Evolutionary conservation across 2,113 vertebrate genomes (phyloP), one percentile per base, ranked within the genome.

Genomic region (Toxotes jaculatrix): DNA sequence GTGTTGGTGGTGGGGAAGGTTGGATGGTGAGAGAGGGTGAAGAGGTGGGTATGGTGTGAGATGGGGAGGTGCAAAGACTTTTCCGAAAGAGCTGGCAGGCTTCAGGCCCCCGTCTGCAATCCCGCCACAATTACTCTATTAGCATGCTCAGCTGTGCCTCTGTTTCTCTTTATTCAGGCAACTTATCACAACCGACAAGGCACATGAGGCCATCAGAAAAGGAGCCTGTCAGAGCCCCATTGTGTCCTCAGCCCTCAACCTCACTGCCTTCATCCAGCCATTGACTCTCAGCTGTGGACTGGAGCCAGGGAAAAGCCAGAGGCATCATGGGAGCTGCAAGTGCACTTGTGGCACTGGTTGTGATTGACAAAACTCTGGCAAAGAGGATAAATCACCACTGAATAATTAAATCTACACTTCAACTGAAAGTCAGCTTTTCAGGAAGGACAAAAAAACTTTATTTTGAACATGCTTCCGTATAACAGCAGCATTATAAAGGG

Each of bases 101-200:
- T 86, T 91, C 89, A 67, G 87, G 81, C 75, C 78, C 73, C 78
- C 34, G 47, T 77, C 85, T 88, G 68, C 90, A 92, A 92, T 86
- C 91, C 87, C 64, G 68, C 83, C 85, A 92, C 93, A 93, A 91
- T 93, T 88, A 80, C 89, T 90, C 92, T 88, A 94, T 95, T 94
- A 94, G 93, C 93, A 95, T 93, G 92, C 91, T 92, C 92, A 89
- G 90, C 88, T 91, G 88, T 89, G 89, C 87, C 73, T 80, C 87
- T 90, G 90, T 91, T 93, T 92, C 82, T 90, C 90, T 91, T 88
- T 84, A 91, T 94, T 91, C 89, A 84, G 40, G 84, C 88, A 88
- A 92, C 91, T 90, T 89, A 91, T 91, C 89, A 88, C 89, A 74
- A 90, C 71, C 82, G 90, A 93, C 91, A 90, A 90, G 88, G 87